These are phyloP conservation scores for Nylanderia fulva DNA, from an alignment of 1,140 invertebrate genomes.

Conservation along the genomic window DNA sequence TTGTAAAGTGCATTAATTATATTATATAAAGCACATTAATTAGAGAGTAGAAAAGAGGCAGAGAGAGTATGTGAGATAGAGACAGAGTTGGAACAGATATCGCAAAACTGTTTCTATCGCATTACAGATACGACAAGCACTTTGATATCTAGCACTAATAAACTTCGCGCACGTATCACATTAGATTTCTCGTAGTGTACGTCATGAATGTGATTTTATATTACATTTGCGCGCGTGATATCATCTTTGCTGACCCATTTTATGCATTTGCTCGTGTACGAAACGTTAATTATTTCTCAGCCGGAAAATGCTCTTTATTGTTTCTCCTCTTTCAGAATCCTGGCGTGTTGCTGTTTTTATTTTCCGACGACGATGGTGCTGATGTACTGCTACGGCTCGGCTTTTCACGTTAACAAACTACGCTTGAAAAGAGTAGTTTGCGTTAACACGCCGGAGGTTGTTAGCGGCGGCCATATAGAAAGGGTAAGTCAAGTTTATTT, in stretches of 20 bases:
- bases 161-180: constrained; percentile 3
- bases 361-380: constrained; percentile 95
- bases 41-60: not conserved
- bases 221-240: not conserved
- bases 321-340: constrained; percentile 87
- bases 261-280: not conserved
- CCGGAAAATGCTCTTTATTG: constrained; percentile 46
- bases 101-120: constrained; percentile 12
- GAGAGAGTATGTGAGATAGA: too few relatives aligned
- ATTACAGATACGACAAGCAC: not conserved
- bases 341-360: constrained; percentile 94
- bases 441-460: constrained; percentile 84
- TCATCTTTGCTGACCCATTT: not conserved
- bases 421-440: constrained; percentile 88
- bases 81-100: not conserved
- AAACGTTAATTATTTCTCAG: constrained; percentile 26
- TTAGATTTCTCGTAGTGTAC: constrained; percentile 2
- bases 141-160: not conserved
- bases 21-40: constrained; percentile 7
- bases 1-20: constrained; percentile 4
- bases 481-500: constrained; percentile 83
- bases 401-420: constrained; percentile 94
- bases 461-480: constrained; percentile 85
- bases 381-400: constrained; percentile 96
- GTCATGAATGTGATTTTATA: constrained; percentile 4